Base-by-base conservation (phyloP, 1,140 invertebrate genomes). In the Caenorhabditis remanei region DNA sequence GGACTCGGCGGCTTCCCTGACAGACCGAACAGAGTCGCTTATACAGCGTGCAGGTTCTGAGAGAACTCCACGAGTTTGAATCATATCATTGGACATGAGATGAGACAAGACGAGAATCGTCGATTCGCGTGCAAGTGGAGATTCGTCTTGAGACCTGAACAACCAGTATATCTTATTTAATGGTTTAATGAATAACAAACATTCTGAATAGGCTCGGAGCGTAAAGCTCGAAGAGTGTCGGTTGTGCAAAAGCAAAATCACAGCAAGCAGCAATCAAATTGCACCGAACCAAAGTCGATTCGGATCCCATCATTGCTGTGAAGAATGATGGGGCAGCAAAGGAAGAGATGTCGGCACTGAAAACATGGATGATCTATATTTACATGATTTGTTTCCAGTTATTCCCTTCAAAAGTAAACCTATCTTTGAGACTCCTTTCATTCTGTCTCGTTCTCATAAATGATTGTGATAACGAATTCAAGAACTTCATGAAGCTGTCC, bases 301-400 rank as follows among this genome's bases (percentile, higher is more conserved):
- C 4, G 41, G 71, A 79, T 7, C 24, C 21, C 8, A 50, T n/a
- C 71, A 79, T 79, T 50, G 71, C 13, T 14, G 46, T 24, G 46
- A 79, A 79, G n/a, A 79, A 79, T n/a, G 43, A 50, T 50, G 71
- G 71, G 53, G 71, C 71, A 21, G n/a, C 71, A n/a, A 79, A 79
- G 4, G 46, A 48, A 3, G 71, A 48, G 14, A 79, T 50, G 50
- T 79, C 71, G n/a, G 46, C 46, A 41, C 71, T 79, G 71, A 50
- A 79, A 79, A 79, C 7, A 24, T 14, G 53, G 7, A 32, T 32
- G 32, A 71, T 46, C 11, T 58, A 19, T n/a, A 58, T 58, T 19
- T 58, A n/a, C 19, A 7, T 32, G 2, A 32, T 32, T 32, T 2
- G 32, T 32, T 32, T 32, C 32, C 32, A 1, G 32, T 32, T 32